Evolutionary conservation across 2,113 vertebrate species (phyloP), one percentile per base, ranked within the genome.

Genomic region (Catharus bicknelli): DNA sequence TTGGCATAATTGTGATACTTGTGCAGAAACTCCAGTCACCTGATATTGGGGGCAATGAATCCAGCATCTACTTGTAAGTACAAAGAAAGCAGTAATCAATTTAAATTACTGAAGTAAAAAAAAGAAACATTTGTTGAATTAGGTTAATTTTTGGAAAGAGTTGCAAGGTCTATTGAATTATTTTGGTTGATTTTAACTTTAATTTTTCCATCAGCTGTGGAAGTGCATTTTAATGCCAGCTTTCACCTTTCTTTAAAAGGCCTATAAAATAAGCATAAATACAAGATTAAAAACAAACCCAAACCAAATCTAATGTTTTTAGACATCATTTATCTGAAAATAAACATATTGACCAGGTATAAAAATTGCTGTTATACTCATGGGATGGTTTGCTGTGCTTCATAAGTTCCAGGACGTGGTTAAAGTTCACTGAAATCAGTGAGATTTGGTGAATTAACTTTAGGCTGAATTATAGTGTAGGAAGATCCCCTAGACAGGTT

Each of bases 11-110:
- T 66, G 98, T 99, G 90, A 99, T 99, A 95, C 98, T 99, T n/a
- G 99, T 99, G 61, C 99, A 99, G 97, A 99, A 99, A 94, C 98
- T 99, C 51, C 99, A 99, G 95, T 99, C 99, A 3, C 99, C 99
- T 58, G 99, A 99, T 86, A 99, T 99, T 1, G 99, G 99, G 61
- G 99, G 99, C 76, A 99, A 99, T 4, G 99, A 99, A 88, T 99
- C 99, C 58, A 99, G 99, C 97, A 99, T 99, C 97, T 99, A 99
- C 95, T 99, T 99, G 99, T 99, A 98, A 99, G 99, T 99, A 96
- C 83, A 86, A 61, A 79, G 53, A 42, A 82, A 92, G 17, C 58
- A 94, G 42, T 53, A 48, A 70, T 76, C 48, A 74, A 45, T 76
- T 92, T 68, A 78, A n/a, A 58, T 62, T 62, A 84, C 54, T 91